Base-by-base conservation (phyloP, 37 sponge, comb jelly and placozoan species). In the Bolinopsis microptera region DNA sequence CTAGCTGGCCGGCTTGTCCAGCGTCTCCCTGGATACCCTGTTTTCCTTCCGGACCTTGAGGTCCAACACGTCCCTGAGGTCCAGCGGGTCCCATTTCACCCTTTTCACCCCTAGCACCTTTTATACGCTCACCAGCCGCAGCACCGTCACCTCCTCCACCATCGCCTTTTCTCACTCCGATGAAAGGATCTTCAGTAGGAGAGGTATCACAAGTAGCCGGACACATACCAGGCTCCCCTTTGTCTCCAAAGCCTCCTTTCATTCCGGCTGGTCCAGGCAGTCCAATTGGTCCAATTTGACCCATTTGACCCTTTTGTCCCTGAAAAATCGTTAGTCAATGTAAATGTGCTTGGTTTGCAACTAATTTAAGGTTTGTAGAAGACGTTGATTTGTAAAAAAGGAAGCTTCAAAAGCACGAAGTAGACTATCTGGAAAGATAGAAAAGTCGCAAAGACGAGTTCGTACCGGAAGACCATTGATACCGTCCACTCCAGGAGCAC, bases 81-180 rank as follows among this genome's bases (percentile, higher is more conserved):
- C 90, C 90, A 8, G 40, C 31, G n/a, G 41, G 61, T 86, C 90
- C 90, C 26, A 5, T 16, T 40, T 38, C 61, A n/a, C 90, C 90
- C 48, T 39, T 27, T 0, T 27, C 38, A 9, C 90, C 90, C 31
- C 26, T 28, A 3, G 26, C 75, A 72, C 75, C 75, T 72, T 48
- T 48, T 13, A 48, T 18, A 5, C 61, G 61, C 9, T 48, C 61
- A 18, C 61, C 61, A 18, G 61, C 61, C 61, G 13, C 5, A 48
- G 61, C 61, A 48, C 13, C 61, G 9, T 48, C 61, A 48, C 61
- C 61, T 5, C 61, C 61, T 18, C 61, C 61, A 5, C 13, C 13
- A 13, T 13, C 61, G 61, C 61, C 61, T n/a, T n/a, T n/a, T n/a
- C n/a, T n/a, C n/a, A n/a, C n/a, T n/a, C n/a, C n/a, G 61, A 48